phyloP scores from a whole-genome alignment of 2,797 vertebrate species.

The Takifugu rubripes region DNA sequence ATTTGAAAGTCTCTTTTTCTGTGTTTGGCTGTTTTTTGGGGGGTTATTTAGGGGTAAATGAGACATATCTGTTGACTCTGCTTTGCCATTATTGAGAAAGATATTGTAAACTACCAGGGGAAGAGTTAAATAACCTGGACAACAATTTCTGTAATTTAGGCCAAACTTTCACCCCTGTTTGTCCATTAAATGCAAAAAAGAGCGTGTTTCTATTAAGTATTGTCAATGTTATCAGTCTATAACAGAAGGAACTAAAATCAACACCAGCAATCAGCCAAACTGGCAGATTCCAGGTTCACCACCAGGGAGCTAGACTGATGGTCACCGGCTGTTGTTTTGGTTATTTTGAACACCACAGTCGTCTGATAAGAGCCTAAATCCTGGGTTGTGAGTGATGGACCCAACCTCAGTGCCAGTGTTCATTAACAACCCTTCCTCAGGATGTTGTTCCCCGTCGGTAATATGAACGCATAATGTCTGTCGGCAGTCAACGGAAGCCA shows the following conservation, averaged over 20 bases:
- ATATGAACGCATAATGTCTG: neutral
- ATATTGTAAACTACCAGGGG: neutral
- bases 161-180: neutral
- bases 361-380: neutral
- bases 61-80: conserved; percentile 6
- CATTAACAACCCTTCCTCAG: neutral
- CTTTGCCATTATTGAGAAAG: conserved; percentile 16
- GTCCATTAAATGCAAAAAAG: too few species aligned
- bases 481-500: neutral
- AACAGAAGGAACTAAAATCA: neutral
- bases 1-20: conserved; percentile 12
- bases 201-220: too few species aligned
- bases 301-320: neutral
- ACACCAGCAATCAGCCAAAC: neutral
- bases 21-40: conserved; percentile 4
- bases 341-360: neutral
- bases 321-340: neutral
- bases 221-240: neutral
- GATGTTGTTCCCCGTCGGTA: neutral
- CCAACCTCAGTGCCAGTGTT: neutral
- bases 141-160: neutral
- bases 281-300: neutral
- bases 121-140: neutral
- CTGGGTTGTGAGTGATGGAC: neutral
- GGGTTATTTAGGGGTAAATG: neutral